phyloP scores from a whole-genome alignment of 2,113 vertebrate species.

The Dromaius novaehollandiae region DNA sequence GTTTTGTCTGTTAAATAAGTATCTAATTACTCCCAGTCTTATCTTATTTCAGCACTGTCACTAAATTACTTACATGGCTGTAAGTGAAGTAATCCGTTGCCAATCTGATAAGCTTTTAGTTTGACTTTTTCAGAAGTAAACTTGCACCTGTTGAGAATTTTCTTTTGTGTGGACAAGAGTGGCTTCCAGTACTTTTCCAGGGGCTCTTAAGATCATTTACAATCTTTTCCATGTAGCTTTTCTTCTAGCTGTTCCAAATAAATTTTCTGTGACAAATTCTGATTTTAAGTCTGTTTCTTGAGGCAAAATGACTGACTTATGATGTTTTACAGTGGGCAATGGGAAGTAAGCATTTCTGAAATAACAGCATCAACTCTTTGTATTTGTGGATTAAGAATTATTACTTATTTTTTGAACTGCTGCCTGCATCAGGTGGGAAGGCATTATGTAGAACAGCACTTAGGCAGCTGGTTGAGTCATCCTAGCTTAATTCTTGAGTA shows the following conservation, averaged over 20 bases:
- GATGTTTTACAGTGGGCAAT: neutral
- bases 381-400: neutral
- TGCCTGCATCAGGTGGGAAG: neutral
- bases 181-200: slow-evolving; percentile 25
- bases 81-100: slow-evolving; percentile 65
- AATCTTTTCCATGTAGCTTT: neutral
- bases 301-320: neutral
- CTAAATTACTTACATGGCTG: slow-evolving; percentile 67
- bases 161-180: neutral
- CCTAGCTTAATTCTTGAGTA: neutral
- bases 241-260: neutral
- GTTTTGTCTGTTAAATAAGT: slow-evolving; percentile 75
- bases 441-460: neutral
- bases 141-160: slow-evolving; percentile 47
- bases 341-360: neutral
- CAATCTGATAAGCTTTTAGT: slow-evolving; percentile 66
- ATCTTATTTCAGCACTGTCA: slow-evolving; percentile 70
- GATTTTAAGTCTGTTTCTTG: neutral
- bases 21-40: slow-evolving; percentile 73
- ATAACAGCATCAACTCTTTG: neutral
- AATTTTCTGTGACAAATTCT: neutral
- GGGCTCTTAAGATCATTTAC: slow-evolving; percentile 1
- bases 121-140: slow-evolving; percentile 60
- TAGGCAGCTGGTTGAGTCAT: neutral
- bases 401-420: neutral